Evolutionary conservation across 2,797 vertebrate genomes (phyloP).

Genomic region (Sebastiscus albofasciatus): DNA sequence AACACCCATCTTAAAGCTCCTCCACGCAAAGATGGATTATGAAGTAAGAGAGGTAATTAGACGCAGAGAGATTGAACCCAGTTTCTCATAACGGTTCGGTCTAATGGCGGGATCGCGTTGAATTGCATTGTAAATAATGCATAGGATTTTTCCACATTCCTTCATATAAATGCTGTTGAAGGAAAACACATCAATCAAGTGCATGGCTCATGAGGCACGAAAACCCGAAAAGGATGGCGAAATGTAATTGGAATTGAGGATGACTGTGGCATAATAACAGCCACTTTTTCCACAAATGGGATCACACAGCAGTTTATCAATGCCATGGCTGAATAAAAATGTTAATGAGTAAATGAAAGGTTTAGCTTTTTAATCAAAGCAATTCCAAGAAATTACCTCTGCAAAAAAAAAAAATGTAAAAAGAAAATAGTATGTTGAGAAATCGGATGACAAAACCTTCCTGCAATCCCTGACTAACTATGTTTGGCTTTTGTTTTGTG

Average conservation of each 20-base stretch:
- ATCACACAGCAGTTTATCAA: background rate
- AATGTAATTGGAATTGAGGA: slow-evolving; percentile 30
- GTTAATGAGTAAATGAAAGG: background rate
- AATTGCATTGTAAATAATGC: slow-evolving; percentile 28
- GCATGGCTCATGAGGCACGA: slow-evolving; percentile 17
- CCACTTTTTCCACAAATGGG: slow-evolving; percentile 9
- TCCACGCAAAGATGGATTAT: background rate
- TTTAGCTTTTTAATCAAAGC: background rate
- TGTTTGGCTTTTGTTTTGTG: slow-evolving; percentile 12
- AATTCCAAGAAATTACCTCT: background rate
- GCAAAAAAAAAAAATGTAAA: background rate
- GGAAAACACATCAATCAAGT: slow-evolving; percentile 33
- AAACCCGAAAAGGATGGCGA: background rate
- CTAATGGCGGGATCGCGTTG: background rate
- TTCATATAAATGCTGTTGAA: slow-evolving; percentile 3
- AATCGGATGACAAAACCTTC: background rate
- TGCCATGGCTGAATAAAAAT: background rate
- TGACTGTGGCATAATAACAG: slow-evolving; percentile 2
- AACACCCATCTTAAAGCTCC: background rate
- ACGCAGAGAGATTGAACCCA: background rate
- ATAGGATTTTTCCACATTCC: background rate
- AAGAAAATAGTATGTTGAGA: background rate
- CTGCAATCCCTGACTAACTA: background rate
- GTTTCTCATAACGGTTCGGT: background rate
- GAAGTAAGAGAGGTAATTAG: slow-evolving; percentile 1